Conservation (phyloP, 64 coral and sea anemone genomes). For the Stylophora pistillata region DNA sequence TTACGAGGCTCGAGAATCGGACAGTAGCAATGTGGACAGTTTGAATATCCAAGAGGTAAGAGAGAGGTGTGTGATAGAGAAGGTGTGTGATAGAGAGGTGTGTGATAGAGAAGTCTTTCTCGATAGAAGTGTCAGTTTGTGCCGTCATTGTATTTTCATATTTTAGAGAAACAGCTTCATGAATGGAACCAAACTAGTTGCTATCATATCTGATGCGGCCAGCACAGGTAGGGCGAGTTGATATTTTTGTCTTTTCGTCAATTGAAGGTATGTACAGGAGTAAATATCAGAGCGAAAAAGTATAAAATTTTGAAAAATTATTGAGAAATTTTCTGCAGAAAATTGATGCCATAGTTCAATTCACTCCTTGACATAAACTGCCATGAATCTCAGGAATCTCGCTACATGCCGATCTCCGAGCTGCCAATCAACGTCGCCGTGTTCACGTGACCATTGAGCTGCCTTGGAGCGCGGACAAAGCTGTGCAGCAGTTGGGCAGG, state of each 20-base stretch:
- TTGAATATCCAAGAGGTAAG: constrained; percentile 96
- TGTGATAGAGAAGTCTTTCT: too few species aligned
- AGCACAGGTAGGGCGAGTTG: constrained; percentile 68
- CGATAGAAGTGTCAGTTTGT: not conserved
- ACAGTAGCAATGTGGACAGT: constrained; percentile 85
- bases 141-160: constrained; percentile 2
- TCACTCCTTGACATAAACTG: too few species aligned
- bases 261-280: not conserved
- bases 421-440: constrained; percentile 87
- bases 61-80: too few species aligned
- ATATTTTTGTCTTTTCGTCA: not conserved
- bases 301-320: too few species aligned
- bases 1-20: constrained; percentile 92
- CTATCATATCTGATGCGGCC: constrained; percentile 93
- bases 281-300: not conserved
- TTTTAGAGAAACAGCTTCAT: constrained; percentile 91
- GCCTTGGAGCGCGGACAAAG: constrained; percentile 99
- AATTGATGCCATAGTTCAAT: too few species aligned
- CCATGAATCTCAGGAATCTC: constrained; percentile 90
- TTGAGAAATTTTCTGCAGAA: too few species aligned
- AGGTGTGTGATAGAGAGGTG: too few species aligned
- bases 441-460: constrained; percentile 97
- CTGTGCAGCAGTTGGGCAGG: constrained; percentile 92
- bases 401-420: constrained; percentile 86
- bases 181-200: constrained; percentile 80